Conservation (phyloP, 1,140 invertebrate genomes). For the Musca domestica region DNA sequence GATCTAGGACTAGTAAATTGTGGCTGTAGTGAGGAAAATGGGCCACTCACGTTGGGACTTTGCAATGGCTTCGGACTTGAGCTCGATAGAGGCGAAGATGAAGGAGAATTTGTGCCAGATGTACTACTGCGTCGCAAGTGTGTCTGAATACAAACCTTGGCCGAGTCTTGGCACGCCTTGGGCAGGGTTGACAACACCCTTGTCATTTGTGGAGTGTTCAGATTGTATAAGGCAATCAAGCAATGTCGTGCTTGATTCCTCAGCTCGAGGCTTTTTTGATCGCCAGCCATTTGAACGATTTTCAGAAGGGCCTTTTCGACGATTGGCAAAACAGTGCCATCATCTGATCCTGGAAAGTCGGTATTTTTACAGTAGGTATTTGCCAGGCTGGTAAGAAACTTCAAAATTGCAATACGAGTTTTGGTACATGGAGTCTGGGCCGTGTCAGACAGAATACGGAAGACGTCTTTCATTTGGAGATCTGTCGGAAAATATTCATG, state of each 20-base stretch:
- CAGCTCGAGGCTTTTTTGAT: conserved; percentile 75
- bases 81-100: conserved; percentile 48
- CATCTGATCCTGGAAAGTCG: conserved; percentile 52
- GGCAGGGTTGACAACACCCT: conserved; percentile 79
- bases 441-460: conserved; percentile 80
- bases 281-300: conserved; percentile 65
- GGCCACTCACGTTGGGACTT: conserved; percentile 45
- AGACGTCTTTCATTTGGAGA: conserved; percentile 62
- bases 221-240: conserved; percentile 83
- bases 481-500: conserved; percentile 69
- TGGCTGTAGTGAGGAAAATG: conserved; percentile 46
- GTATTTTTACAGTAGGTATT: conserved; percentile 58
- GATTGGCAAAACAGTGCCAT: conserved; percentile 44
- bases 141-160: conserved; percentile 78
- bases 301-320: conserved; percentile 66
- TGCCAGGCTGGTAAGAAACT: conserved; percentile 72
- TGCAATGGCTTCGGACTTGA: conserved; percentile 52
- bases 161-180: conserved; percentile 78
- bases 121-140: conserved; percentile 71
- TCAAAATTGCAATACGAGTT: conserved; percentile 74
- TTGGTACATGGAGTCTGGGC: conserved; percentile 87
- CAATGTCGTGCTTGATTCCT: conserved; percentile 75
- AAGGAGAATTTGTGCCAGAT: conserved; percentile 52
- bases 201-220: conserved; percentile 78
- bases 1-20: conserved; percentile 52